Base-by-base conservation (phyloP, 2,888 invertebrate genomes). In the Ceratothoa steindachneri region DNA sequence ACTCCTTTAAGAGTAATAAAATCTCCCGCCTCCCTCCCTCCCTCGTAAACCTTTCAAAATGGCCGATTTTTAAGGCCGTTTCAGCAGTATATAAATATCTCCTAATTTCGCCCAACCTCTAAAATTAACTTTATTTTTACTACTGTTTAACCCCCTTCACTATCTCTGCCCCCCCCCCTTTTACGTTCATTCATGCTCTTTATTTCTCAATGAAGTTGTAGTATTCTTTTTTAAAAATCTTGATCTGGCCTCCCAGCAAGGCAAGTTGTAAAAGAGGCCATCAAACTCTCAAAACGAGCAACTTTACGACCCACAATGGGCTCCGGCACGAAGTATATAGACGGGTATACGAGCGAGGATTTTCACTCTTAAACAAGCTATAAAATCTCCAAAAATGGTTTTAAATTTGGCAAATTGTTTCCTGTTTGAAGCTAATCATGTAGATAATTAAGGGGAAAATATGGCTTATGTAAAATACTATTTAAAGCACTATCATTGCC, bases 251-350 rank as follows among this genome's bases (percentile, higher is more conserved):
- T n/a, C 60, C 60, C 60, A 7, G 60, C 60, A 60, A 60, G 60
- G 60, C 60, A 7, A 60, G 60, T 60, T 60, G 60, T 60, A 60
- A 60, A 60, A 60, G 60, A 24, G 60, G 60, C 60, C 60, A 60
- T 60, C 60, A 60, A 60, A n/a, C 27, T 1, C 22, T 60, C 60
- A 60, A 60, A 60, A 60, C 60, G 60, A 60, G 60, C 60, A 7
- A 60, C 60, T 60, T 60, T 60, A 60, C 60, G 60, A 60, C 60
- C 60, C 60, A 60, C 60, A 60, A 60, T 60, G 60, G 60, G 60
- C 60, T 60, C 60, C 27, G 60, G 60, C 22, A 24, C 60, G 60
- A 1, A 7, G 60, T 60, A 24, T 60, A 1, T 12, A 60, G 60
- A 24, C 1, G 22, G 24, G 60, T 7, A 60, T 7, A 60, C 24